These are phyloP conservation scores for Eretmochelys imbricata DNA, from an alignment of 2,113 vertebrate genomes.

Conservation along the genomic window DNA sequence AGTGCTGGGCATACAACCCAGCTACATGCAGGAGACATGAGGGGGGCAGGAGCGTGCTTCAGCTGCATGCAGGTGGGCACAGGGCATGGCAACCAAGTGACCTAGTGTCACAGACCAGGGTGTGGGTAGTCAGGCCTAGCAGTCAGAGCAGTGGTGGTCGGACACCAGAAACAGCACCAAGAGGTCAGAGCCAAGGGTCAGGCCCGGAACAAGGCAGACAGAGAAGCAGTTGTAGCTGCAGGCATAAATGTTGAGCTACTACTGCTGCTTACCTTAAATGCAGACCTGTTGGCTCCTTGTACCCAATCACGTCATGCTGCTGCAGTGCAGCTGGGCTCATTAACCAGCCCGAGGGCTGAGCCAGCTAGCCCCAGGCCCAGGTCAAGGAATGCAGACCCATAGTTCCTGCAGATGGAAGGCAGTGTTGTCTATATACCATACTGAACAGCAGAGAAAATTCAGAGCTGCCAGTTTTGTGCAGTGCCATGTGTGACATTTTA, in stretches of 20 bases:
- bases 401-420: neutral
- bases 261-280: neutral
- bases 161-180: neutral
- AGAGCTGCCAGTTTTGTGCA: constrained; percentile 22
- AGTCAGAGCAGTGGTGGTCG: neutral
- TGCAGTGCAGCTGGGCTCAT: neutral
- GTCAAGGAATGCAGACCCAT: neutral
- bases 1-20: neutral
- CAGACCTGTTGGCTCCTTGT: neutral
- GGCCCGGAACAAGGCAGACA: neutral
- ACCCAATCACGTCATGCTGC: neutral
- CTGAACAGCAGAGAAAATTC: neutral
- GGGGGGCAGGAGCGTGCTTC: neutral
- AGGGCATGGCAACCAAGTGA: neutral
- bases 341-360: neutral
- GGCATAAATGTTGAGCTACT: neutral
- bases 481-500: constrained; percentile 43
- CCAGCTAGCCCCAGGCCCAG: neutral
- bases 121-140: neutral
- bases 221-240: neutral
- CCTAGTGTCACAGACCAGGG: neutral
- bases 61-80: neutral
- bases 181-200: neutral
- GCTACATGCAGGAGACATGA: neutral
- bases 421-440: neutral